A percentile compares a stretch with the other conserved stretches of the same genome.
phyloP scores from a whole-genome alignment of 2,113 vertebrate genomes.

The Perca fluviatilis region DNA sequence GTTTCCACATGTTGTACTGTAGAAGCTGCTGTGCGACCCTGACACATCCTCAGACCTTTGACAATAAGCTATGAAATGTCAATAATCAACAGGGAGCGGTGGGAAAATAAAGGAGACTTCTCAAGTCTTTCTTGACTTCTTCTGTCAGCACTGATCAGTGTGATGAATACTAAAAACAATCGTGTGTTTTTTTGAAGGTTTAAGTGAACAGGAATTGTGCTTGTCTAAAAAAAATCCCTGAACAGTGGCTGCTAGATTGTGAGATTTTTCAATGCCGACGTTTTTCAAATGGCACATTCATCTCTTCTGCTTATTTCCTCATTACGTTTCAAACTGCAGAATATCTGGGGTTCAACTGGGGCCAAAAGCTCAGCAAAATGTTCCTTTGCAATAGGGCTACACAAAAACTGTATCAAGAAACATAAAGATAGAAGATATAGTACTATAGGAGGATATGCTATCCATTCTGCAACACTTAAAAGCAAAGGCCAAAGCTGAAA shows the following conservation, averaged over 20 bases:
- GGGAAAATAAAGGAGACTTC: conserved; percentile 9
- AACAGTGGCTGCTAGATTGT: background rate
- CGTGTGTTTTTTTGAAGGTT: background rate
- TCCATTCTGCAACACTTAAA: background rate
- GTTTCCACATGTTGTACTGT: background rate
- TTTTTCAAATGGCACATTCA: background rate
- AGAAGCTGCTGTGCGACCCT: conserved; percentile 18
- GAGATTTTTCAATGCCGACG: background rate
- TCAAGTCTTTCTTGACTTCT: background rate
- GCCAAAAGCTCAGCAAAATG: background rate
- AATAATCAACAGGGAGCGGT: background rate
- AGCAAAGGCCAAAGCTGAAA: background rate
- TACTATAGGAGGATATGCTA: background rate
- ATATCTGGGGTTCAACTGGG: background rate
- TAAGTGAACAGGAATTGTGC: background rate
- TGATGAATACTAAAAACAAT: conserved; percentile 8
- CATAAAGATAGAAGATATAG: background rate
- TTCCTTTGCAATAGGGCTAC: background rate
- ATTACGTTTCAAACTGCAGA: background rate
- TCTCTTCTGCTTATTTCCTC: background rate
- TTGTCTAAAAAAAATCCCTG: background rate
- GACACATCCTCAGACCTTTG: conserved; percentile 16
- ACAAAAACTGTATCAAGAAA: background rate
- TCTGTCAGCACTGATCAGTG: background rate
- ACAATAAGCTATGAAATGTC: conserved; percentile 33